Evolutionary conservation across 2,888 invertebrate genomes (phyloP).

Genomic region (Diplazon laetatorius): DNA sequence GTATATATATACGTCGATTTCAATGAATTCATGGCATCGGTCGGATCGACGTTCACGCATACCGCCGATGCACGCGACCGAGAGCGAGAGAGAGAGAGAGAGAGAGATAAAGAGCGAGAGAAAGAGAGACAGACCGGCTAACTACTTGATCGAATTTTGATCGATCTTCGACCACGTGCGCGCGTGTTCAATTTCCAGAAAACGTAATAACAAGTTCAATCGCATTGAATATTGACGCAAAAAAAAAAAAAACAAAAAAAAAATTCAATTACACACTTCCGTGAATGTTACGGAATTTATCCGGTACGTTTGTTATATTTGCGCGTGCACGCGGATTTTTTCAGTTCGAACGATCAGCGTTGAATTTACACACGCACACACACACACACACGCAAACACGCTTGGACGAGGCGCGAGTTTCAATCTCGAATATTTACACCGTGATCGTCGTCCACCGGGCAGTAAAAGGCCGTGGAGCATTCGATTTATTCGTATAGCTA

Average conservation of each 20-base stretch:
- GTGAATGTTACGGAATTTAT: constrained; percentile 3
- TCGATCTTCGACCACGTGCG: constrained; percentile 8
- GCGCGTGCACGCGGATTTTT: constrained; percentile 17
- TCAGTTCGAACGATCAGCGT: background rate
- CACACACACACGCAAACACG: constrained; percentile 17
- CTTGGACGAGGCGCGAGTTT: constrained; percentile 28
- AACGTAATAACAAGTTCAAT: constrained; percentile 49
- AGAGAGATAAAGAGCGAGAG: too few relatives aligned
- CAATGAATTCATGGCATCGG: background rate
- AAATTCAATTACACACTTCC: constrained; percentile 29
- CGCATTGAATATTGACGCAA: constrained; percentile 36
- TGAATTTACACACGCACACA: constrained; percentile 13
- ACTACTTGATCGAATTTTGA: constrained; percentile 38
- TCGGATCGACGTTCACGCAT: constrained; percentile 2
- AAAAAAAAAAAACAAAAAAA: too few relatives aligned
- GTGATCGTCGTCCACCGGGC: constrained; percentile 23
- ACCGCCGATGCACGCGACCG: background rate
- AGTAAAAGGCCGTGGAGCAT: constrained; percentile 20
- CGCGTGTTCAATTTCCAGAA: constrained; percentile 1
- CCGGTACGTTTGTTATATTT: background rate
- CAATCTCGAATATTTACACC: constrained; percentile 49
- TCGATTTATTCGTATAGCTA: constrained; percentile 48
- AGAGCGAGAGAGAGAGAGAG: too few relatives aligned
- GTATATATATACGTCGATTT: background rate
- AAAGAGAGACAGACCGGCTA: too few relatives aligned